phyloP scores from a whole-genome alignment of 2,797 vertebrate species.

The Coracias cyanogaster region DNA sequence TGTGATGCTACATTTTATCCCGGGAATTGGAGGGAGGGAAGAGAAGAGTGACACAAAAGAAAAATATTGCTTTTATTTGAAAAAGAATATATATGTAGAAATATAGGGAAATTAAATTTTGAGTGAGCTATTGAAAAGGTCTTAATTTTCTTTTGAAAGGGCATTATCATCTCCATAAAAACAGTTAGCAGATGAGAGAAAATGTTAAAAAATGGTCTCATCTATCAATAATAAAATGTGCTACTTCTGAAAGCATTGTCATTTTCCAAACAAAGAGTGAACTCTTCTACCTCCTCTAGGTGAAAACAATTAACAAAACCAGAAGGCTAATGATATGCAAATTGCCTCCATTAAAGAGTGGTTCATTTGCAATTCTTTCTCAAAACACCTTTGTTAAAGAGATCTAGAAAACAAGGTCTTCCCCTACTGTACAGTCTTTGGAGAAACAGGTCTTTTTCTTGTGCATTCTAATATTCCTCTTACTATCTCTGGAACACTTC shows the following conservation, averaged over 20 bases:
- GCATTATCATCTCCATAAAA: conserved; percentile 16
- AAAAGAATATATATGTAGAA: background rate
- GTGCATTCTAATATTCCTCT: conserved; percentile 58
- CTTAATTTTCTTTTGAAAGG: conserved; percentile 57
- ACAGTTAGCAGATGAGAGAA: conserved; percentile 3
- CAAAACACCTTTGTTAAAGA: conserved; percentile 61
- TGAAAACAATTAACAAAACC: conserved; percentile 68
- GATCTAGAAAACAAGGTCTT: conserved; percentile 62
- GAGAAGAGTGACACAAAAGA: background rate
- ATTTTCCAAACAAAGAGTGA: conserved; percentile 62
- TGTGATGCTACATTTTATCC: background rate
- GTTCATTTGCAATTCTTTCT: conserved; percentile 68
- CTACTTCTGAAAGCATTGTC: conserved; percentile 34
- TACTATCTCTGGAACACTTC: conserved; percentile 27
- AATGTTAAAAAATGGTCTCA: background rate
- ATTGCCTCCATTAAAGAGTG: conserved; percentile 52
- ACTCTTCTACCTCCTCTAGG: conserved; percentile 61
- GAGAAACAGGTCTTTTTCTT: conserved; percentile 47
- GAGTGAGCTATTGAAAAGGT: conserved; percentile 13
- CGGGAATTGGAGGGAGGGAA: background rate
- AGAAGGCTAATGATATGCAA: conserved; percentile 72
- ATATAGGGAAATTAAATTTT: conserved; percentile 3
- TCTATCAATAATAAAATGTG: conserved; percentile 1
- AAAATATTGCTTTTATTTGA: background rate
- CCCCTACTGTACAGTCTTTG: conserved; percentile 14